Evolutionary conservation across 2,797 vertebrate genomes (phyloP).

Genomic region (Galaxias olidus): DNA sequence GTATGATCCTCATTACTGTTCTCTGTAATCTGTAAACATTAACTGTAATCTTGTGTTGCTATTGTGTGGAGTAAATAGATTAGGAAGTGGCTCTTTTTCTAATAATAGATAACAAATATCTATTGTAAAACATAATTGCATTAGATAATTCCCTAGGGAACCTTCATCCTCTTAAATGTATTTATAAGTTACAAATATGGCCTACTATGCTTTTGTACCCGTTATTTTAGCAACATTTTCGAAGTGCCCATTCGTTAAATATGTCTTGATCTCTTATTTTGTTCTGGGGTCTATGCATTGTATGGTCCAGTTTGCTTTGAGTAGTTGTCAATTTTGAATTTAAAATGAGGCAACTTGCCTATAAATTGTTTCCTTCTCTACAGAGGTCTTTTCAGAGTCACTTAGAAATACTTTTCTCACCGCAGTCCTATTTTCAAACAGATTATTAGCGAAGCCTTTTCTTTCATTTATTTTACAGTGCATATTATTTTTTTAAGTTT

Average conservation of each 20-base stretch:
- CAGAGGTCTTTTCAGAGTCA: constrained; percentile 23
- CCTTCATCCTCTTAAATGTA: too few species aligned
- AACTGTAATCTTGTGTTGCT: constrained; percentile 56
- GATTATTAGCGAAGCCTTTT: neutral
- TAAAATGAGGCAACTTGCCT: constrained; percentile 34
- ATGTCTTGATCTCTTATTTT: constrained; percentile 9
- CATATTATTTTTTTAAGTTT: constrained; percentile 46
- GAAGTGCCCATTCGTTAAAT: neutral
- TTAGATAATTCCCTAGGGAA: too few species aligned
- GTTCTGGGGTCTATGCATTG: constrained; percentile 21
- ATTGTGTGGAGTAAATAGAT: constrained; percentile 54
- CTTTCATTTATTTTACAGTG: constrained; percentile 24
- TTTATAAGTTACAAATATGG: too few species aligned
- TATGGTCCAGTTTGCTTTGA: constrained; percentile 32
- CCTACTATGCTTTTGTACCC: too few species aligned
- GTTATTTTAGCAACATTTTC: too few species aligned
- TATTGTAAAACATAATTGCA: too few species aligned
- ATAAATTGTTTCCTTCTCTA: constrained; percentile 34
- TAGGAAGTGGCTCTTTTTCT: constrained; percentile 39
- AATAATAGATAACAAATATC: constrained; percentile 29
- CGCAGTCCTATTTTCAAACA: neutral
- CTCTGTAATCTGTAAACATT: constrained; percentile 48
- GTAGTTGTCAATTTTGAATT: constrained; percentile 31
- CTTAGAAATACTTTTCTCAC: constrained; percentile 24
- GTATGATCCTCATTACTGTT: constrained; percentile 54